Base-by-base conservation (phyloP, 2,888 invertebrate species). In the Drosophila suboccidentalis region DNA sequence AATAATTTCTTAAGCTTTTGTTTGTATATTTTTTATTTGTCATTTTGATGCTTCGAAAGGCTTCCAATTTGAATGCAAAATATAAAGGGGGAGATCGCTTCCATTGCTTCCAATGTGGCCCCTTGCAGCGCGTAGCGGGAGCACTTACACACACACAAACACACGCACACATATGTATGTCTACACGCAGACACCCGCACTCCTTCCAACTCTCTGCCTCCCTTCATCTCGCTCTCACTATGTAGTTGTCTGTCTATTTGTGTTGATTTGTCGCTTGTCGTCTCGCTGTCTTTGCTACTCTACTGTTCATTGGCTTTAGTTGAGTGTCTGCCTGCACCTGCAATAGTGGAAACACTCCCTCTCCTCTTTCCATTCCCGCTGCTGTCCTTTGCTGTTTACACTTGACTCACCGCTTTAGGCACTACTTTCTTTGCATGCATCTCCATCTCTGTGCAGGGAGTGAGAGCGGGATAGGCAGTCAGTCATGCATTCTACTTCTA, bases 221-320 rank as follows among this genome's bases (percentile, higher is more conserved):
- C 13, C 43, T 9, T 17, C 43, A 43, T 43, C 19, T 29, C 15
- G 3, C 59, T 50, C 41, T 46, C 32, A 9, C 58, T 46, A 29
- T 26, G 38, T 47, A 17, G 32, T 36, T 22, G 19, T 44, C 43
- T 70, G 63, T 51, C 50, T 50, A 53, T 74, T 43, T 87, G 63
- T 64, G 64, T 47, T 69, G 71, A 78, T 59, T 63, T 74, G 59
- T 60, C 55, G 41, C 32, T 44, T 44, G 60, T 75, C 44, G 34
- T 54, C 53, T 63, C 60, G 49, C 68, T 75, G 74, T 34, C 46
- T 41, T 17, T 57, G 71, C 81, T 89, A 87, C 89, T 84, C 69
- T 55, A 81, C 71, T 89, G 87, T 84, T 84, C 89, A 87, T 84
- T 84, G 89, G 85, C 89, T 87, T 60, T 61, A 71, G 73, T 65